A percentile compares a stretch with the other conserved stretches of the same genome.
These are phyloP conservation scores for Falcunculus frontatus DNA, from an alignment of 2,113 vertebrate genomes.

Conservation along the genomic window DNA sequence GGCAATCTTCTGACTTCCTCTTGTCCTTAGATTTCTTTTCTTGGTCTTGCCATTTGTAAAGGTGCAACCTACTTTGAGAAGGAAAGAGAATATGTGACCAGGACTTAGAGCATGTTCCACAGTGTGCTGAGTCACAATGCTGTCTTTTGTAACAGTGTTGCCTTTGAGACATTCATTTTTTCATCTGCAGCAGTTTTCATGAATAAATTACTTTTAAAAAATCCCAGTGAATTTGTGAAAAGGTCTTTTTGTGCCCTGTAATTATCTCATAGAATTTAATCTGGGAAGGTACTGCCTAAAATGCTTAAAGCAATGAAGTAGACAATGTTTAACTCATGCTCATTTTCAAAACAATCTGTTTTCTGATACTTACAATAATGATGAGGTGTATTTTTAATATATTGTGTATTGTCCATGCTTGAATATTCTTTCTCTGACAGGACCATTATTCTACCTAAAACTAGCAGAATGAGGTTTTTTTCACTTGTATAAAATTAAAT, in stretches of 20 bases:
- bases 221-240: conserved; percentile 4
- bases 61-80: background rate
- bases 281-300: background rate
- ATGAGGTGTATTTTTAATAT: conserved; percentile 1
- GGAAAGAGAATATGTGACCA: background rate
- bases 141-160: background rate
- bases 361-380: conserved; percentile 12
- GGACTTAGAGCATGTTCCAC: background rate
- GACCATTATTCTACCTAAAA: conserved; percentile 5
- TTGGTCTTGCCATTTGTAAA: background rate
- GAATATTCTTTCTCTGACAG: conserved; percentile 11
- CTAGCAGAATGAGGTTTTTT: background rate
- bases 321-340: conserved; percentile 28
- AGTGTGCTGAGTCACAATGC: conserved; percentile 31
- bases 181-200: conserved; percentile 25
- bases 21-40: background rate
- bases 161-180: background rate
- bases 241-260: conserved; percentile 37
- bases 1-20: background rate
- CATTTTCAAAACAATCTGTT: conserved; percentile 33
- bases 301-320: conserved; percentile 21
- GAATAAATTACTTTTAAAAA: conserved; percentile 20
- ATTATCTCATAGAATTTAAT: conserved; percentile 53
- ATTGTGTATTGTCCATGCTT: background rate
- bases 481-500: background rate